phyloP scores from a whole-genome alignment of 2,888 invertebrate genomes.

The Lissocephala sabroskyi region DNA sequence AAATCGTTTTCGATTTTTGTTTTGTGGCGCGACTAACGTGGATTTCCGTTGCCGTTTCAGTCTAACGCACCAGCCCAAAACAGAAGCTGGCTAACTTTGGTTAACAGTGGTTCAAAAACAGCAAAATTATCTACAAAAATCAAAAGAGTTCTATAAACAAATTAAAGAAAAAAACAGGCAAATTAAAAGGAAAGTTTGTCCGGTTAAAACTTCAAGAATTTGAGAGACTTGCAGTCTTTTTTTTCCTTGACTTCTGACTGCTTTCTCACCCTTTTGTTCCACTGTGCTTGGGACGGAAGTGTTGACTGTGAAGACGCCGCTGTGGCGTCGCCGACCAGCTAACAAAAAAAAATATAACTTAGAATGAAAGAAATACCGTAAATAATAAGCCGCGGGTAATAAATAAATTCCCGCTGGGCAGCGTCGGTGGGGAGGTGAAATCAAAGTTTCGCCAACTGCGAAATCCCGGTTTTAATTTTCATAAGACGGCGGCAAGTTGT shows the following conservation, averaged over 20 bases:
- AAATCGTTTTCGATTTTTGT: conserved; percentile 20
- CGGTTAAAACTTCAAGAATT: no score
- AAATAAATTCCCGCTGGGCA: conserved; percentile 24
- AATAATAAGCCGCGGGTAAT: conserved; percentile 28
- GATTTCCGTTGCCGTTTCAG: conserved; percentile 52
- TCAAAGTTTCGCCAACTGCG: not conserved
- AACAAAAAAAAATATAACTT: no score
- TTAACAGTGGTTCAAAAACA: no score
- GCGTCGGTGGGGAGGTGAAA: not conserved
- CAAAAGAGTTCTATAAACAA: no score
- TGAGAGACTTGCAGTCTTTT: no score
- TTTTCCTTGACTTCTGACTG: no score
- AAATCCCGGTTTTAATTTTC: conserved; percentile 26
- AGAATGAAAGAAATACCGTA: no score
- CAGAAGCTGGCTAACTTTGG: conserved; percentile 19
- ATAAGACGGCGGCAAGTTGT: conserved; percentile 34
- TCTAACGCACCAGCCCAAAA: conserved; percentile 29
- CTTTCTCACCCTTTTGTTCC: no score
- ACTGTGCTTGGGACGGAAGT: conserved; percentile 33
- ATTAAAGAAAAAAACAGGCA: no score
- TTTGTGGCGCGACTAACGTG: conserved; percentile 40
- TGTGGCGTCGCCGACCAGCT: conserved; percentile 9
- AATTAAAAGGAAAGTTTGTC: no score
- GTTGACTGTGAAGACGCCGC: conserved; percentile 48
- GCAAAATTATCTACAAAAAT: no score